Percentiles rank a stretch among this genome's conserved stretches.
phyloP scores from a whole-genome alignment of 35 echinoderm and acorn worm species.

The Apostichopus parvimensis region DNA sequence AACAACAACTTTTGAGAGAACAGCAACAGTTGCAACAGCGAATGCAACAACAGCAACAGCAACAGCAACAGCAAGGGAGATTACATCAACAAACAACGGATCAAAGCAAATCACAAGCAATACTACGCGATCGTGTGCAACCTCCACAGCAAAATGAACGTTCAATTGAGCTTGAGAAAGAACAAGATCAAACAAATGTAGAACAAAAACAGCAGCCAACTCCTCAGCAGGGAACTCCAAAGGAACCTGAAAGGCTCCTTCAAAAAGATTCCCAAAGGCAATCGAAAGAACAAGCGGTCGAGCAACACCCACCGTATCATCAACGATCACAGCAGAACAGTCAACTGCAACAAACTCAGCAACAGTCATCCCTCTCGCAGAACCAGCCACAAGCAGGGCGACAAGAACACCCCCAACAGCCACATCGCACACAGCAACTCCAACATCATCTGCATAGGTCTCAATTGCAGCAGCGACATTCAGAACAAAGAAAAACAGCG shows the following conservation, averaged over 20 bases:
- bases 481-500: background rate
- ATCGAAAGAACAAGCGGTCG: background rate
- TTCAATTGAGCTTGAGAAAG: background rate
- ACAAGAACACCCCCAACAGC: background rate
- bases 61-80: background rate
- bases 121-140: background rate
- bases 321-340: conserved; percentile 6
- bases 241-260: background rate
- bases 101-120: background rate
- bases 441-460: background rate
- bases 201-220: background rate
- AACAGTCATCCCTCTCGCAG: background rate
- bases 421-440: background rate
- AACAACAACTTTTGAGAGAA: conserved; percentile 18
- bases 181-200: background rate
- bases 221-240: background rate
- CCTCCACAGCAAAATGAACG: background rate
- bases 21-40: conserved; percentile 38
- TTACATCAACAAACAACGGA: background rate
- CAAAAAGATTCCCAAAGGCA: background rate
- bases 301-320: conserved; percentile 22
- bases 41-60: conserved; percentile 29
- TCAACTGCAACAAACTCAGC: conserved; percentile 3
- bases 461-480: background rate
- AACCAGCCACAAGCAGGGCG: background rate